A percentile compares a stretch with the other conserved stretches of the same genome.
Evolutionary conservation across 1,140 invertebrate genomes (phyloP).

Genomic region (Ganaspis sp.): DNA sequence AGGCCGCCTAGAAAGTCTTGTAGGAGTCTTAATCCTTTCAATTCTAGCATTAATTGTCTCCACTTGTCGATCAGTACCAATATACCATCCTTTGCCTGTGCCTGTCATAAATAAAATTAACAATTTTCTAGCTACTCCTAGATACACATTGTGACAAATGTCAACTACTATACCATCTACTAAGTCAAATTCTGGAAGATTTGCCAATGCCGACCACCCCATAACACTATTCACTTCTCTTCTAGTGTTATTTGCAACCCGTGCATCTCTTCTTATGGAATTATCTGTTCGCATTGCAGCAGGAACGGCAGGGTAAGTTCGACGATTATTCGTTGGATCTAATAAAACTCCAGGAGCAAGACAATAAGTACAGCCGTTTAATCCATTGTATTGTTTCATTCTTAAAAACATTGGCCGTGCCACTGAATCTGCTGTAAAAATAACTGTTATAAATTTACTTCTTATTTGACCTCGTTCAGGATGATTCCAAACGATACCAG

Average conservation of each 20-base stretch:
- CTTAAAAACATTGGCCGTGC: conserved; percentile 8
- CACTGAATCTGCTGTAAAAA: conserved; percentile 18
- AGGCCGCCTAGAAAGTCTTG: conserved; percentile 32
- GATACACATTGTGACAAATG: conserved; percentile 19
- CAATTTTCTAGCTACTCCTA: background rate
- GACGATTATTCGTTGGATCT: background rate
- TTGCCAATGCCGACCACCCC: conserved; percentile 30
- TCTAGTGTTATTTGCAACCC: background rate
- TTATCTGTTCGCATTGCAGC: conserved; percentile 22
- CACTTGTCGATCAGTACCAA: background rate
- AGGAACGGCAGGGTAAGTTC: background rate
- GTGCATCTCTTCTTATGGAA: background rate
- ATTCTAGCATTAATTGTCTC: conserved; percentile 21
- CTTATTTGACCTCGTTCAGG: background rate
- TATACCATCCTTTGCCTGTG: conserved; percentile 6
- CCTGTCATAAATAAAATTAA: background rate
- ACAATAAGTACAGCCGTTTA: conserved; percentile 35
- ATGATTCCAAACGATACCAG: background rate
- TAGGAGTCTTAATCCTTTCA: conserved; percentile 18
- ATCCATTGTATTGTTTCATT: conserved; percentile 30
- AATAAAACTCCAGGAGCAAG: background rate
- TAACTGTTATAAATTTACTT: conserved; percentile 8
- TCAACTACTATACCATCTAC: conserved; percentile 31
- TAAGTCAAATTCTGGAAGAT: conserved; percentile 9
- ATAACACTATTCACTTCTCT: background rate